Evolutionary conservation across 2,113 vertebrate genomes (phyloP), one percentile per base, ranked within the genome.

Genomic region (Syngnathus typhle): DNA sequence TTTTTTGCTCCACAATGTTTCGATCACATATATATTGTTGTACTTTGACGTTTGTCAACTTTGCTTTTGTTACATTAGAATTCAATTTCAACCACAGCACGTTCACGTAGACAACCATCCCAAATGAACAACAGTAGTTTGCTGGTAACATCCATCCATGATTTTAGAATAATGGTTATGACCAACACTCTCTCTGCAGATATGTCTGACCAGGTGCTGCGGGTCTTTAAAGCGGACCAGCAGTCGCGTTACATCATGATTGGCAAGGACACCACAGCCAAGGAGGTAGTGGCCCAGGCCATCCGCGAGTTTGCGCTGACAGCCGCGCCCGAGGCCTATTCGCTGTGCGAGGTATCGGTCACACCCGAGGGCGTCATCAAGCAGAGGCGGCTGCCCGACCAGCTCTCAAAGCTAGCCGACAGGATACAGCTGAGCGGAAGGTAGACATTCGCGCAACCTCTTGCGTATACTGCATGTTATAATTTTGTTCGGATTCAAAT

Each of bases 231-330:
- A 79, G 97, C 95, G 0, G 96, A 99, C 82, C 97, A 99, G 87
- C 95, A 98, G 81, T 98, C 96, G 65, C 95, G 96, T 5, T 99
- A 99, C 88, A 96, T 99, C 82, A 98, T 99, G 97, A 98, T 98
- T 74, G 95, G 96, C 71, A 97, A 96, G 78, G 96, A 99, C 82
- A 98, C 96, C 1, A 99, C 97, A 0, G 97, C 97, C 0, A 97
- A 96, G 77, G 96, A 99, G 84, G 96, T 98, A 65, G 97, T 99
- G 51, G 83, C 93, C 65, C 96, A 98, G 89, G 95, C 95, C 32
- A 96, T 99, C 88, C 87, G 96, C 71, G 96, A 98, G 70, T 98
- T 99, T 49, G 95, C 95, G 43, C 85, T 99, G 68, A 98, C 96
- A 1, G 91, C 96, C 13, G 89, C 94, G 0, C 83, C 97, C 0